Evolutionary conservation across 2,113 vertebrate genomes (phyloP).

Genomic region (Arenaria interpres): DNA sequence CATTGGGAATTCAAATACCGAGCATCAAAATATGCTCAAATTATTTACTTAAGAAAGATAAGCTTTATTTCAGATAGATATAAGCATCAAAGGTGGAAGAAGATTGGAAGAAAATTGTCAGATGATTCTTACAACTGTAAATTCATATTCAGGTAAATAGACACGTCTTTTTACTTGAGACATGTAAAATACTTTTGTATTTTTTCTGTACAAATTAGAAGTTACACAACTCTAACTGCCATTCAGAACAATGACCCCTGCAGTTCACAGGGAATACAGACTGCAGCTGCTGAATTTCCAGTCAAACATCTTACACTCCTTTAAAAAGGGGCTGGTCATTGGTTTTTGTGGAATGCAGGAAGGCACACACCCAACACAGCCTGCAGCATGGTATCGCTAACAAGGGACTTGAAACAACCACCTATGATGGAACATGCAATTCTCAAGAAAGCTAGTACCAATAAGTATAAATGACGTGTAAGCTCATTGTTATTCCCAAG

Average conservation of each 20-base stretch:
- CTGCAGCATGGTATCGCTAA: background rate
- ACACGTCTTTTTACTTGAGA: background rate
- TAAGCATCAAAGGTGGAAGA: background rate
- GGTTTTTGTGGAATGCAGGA: background rate
- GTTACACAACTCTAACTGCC: background rate
- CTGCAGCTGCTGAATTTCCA: background rate
- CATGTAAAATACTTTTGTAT: background rate
- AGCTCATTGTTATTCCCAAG: background rate
- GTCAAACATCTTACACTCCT: background rate
- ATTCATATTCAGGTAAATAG: background rate
- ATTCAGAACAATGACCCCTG: background rate
- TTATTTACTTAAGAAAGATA: background rate
- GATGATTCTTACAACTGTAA: background rate
- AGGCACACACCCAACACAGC: background rate
- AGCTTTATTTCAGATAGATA: background rate
- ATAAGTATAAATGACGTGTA: background rate
- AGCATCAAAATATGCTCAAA: background rate
- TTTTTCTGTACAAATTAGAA: background rate
- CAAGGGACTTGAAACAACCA: background rate
- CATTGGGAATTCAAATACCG: background rate
- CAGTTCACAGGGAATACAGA: background rate
- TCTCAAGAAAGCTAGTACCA: background rate
- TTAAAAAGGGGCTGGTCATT: background rate
- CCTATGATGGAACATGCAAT: background rate
- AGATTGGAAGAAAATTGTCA: background rate